Evolutionary conservation across 2,888 invertebrate species (phyloP), one percentile per base, ranked within the genome.

Genomic region (Troides aeacus): DNA sequence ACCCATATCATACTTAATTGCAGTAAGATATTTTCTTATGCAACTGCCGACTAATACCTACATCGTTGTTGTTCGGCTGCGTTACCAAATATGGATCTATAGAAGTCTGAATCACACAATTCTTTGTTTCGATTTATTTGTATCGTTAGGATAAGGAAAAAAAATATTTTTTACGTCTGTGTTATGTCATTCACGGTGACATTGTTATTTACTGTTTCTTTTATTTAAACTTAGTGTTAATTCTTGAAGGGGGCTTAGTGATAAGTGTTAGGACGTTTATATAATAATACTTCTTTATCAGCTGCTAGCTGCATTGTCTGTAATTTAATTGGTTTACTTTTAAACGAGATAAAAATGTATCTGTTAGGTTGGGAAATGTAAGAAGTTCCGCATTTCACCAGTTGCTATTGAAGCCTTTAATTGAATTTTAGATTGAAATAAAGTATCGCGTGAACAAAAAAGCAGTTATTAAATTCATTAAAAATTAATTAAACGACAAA

Each of bases 11-110:
- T 74, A 70, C 76, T 79, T 87, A 85, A 89, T 88, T 81, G 84
- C 77, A 78, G 74, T 72, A 74, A 80, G 79, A 78, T 82, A 84
- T 84, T 86, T 85, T 87, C 86, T 85, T 85, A 85, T 85, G 80
- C 73, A 75, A 60, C 18, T 62, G 30, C 56, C 60, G 60, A 60
- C 56, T 66, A 65, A 68, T 71, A 59, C 74, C 74, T 74, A 73
- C 77, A 74, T 72, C 74, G 64, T 72, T 74, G 64, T 72, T 75
- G 75, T 75, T 77, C 69, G 72, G 72, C 77, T 76, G 78, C 80
- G 80, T 79, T 82, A 73, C 68, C 66, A 69, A 69, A 72, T 70
- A 69, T 65, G 60, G 69, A 53, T 36, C 36, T 66, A 58, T 62
- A 42, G 70, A 70, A 70, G 57, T 62, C 46, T 58, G 64, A 68